phyloP scores from a whole-genome alignment of 2,797 vertebrate genomes.

The Leptoclinus maculatus region DNA sequence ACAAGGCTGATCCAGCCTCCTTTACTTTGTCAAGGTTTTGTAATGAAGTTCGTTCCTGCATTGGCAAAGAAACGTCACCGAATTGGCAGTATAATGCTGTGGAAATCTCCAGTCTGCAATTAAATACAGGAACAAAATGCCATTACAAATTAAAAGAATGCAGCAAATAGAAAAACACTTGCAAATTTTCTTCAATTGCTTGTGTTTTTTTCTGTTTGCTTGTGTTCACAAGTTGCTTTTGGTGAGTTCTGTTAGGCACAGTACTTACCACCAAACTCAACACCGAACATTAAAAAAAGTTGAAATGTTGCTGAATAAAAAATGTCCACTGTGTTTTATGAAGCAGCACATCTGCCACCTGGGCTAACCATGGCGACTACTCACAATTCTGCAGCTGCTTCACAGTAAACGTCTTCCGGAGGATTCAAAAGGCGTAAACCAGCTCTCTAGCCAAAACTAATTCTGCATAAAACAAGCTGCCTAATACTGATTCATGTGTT shows the following conservation, averaged over 20 bases:
- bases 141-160: too few species aligned
- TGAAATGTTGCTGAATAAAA: not conserved
- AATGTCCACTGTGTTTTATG: not conserved
- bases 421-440: not conserved
- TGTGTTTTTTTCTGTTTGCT: too few species aligned
- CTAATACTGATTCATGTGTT: not conserved
- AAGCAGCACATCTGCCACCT: not conserved
- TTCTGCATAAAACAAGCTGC: not conserved
- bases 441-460: not conserved
- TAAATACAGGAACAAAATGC: too few species aligned
- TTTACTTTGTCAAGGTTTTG: not conserved
- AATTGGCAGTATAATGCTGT: not conserved
- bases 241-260: not conserved
- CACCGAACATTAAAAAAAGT: not conserved
- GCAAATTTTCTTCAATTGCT: too few species aligned
- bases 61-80: not conserved
- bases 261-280: not conserved
- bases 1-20: not conserved
- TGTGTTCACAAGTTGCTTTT: too few species aligned
- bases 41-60: not conserved
- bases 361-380: too few species aligned
- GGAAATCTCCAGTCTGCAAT: not conserved
- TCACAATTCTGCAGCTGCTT: not conserved
- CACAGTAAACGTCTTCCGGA: not conserved
- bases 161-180: too few species aligned